Conservation (phyloP, 2,888 invertebrate genomes). For the Chydorus sphaericus region DNA sequence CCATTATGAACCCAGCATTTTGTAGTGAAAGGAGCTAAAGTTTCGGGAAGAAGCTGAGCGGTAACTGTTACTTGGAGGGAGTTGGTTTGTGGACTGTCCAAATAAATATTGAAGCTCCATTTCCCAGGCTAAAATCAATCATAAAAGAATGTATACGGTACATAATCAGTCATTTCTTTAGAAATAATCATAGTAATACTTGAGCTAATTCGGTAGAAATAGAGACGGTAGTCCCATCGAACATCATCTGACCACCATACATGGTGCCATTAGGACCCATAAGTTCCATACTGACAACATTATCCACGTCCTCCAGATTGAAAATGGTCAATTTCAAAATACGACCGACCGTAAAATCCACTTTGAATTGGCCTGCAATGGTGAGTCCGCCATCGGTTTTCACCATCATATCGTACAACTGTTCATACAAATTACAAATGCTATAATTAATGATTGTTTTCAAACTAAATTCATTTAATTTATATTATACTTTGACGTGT, state of each 20-base stretch:
- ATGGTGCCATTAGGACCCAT: neutral
- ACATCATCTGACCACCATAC: neutral
- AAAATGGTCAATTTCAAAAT: constrained; percentile 6
- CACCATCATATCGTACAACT: neutral
- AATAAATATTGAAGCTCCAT: neutral
- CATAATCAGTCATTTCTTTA: neutral
- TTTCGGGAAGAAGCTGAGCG: neutral
- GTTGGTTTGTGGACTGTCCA: neutral
- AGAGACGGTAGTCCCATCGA: neutral
- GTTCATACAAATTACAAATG: neutral
- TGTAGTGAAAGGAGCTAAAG: neutral
- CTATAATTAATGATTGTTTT: neutral
- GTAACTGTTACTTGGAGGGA: neutral
- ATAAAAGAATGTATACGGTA: neutral
- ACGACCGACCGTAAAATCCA: constrained; percentile 1
- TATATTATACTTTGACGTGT: neutral
- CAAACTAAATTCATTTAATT: neutral
- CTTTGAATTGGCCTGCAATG: neutral
- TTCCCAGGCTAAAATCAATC: neutral
- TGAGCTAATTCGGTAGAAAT: neutral
- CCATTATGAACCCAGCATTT: constrained; percentile 3
- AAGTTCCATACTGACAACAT: neutral
- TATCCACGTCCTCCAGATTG: neutral
- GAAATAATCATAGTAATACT: neutral
- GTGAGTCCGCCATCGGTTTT: neutral